phyloP scores from a whole-genome alignment of 1,140 invertebrate genomes.

The Papilio aristodemus region DNA sequence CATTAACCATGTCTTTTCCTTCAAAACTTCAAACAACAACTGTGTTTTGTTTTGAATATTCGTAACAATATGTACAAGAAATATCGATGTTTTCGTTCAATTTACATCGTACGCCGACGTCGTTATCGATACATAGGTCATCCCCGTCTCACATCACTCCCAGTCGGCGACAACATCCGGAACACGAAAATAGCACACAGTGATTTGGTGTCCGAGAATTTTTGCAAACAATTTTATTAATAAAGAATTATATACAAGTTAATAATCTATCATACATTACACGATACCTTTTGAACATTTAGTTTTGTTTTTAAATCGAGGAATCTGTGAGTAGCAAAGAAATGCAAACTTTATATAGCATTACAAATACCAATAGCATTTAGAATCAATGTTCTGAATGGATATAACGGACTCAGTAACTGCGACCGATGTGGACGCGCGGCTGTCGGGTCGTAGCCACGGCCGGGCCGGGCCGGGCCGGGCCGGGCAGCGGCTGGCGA shows the following conservation, averaged over 20 bases:
- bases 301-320: not conserved
- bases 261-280: conserved; percentile 3
- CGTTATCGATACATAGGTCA: not conserved
- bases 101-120: not conserved
- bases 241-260: conserved; percentile 24
- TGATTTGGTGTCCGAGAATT: conserved; percentile 14
- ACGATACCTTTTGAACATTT: conserved; percentile 4
- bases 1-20: conserved; percentile 19
- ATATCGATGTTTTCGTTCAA: conserved; percentile 7
- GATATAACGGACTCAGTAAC: conserved; percentile 37
- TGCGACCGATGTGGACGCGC: no score
- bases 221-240: conserved; percentile 16
- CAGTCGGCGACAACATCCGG: conserved; percentile 6
- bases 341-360: conserved; percentile 4
- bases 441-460: no score
- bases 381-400: conserved; percentile 2
- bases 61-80: conserved; percentile 20
- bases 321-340: conserved; percentile 14
- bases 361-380: conserved; percentile 6
- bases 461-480: no score
- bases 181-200: conserved; percentile 18
- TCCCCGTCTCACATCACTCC: not conserved
- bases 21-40: not conserved
- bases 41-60: conserved; percentile 4
- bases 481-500: no score